Evolutionary conservation across 1,140 invertebrate species (phyloP).

Genomic region (Penaeus japonicus): DNA sequence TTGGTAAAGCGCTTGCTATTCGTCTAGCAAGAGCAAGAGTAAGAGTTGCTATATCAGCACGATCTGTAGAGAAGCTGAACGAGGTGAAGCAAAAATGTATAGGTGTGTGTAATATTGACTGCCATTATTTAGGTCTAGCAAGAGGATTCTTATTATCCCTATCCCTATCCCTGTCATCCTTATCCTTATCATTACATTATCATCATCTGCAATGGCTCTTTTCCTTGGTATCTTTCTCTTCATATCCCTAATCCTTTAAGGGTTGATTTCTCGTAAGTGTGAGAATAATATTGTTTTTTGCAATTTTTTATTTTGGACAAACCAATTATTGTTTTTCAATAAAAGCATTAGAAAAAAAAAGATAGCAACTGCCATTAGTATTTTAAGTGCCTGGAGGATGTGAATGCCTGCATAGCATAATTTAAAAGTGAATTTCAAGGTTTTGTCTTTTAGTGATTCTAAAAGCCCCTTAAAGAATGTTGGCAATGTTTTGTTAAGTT

Average conservation of each 20-base stretch:
- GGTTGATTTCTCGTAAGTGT: not conserved
- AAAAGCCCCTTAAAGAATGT: too few species aligned
- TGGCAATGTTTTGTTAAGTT: not conserved
- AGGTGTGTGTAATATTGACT: constrained; percentile 63
- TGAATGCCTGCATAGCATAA: not conserved
- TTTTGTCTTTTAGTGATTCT: too few species aligned
- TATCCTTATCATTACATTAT: constrained; percentile 49
- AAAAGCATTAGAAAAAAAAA: not conserved
- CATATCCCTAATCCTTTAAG: not conserved
- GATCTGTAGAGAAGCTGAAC: constrained; percentile 76
- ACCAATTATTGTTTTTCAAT: not conserved
- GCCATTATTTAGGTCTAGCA: not conserved
- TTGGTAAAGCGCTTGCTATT: constrained; percentile 81
- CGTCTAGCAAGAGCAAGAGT: constrained; percentile 75
- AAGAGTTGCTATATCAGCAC: constrained; percentile 79
- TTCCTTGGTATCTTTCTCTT: not conserved
- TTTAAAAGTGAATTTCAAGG: not conserved
- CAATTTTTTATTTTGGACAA: not conserved
- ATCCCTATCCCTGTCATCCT: not conserved
- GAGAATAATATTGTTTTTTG: too few species aligned
- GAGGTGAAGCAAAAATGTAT: constrained; percentile 77
- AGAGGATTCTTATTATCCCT: too few species aligned
- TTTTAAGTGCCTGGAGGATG: not conserved
- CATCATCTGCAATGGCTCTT: not conserved
- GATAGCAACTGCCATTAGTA: not conserved